Evolutionary conservation across 2,113 vertebrate species (phyloP), one percentile per base, ranked within the genome.

Genomic region (Gymnorhina tibicen): DNA sequence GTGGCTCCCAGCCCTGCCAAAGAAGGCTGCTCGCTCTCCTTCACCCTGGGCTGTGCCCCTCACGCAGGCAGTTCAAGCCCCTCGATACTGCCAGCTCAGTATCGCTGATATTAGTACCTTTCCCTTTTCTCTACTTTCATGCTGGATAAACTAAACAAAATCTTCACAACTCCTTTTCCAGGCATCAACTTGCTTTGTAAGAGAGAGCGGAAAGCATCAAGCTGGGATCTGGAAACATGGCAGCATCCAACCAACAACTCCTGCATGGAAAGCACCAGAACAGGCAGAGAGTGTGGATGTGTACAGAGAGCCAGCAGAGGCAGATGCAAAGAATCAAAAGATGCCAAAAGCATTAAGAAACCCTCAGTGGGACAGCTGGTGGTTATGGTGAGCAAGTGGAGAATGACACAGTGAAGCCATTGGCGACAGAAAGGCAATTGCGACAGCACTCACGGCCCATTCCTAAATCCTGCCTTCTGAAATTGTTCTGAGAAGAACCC

Each of bases 401-500:
- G n/a, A 30, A 49, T 0, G 8, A 30, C 66, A 50, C 26, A 7
- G 67, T 0, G 6, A 83, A 39, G 37, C 27, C 35, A 72, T 17
- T 39, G 22, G 28, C 0, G 0, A 39, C 20, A 46, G 62, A 69
- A 75, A 8, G 19, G 59, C 2, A 23, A 72, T 46, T 0, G 0
- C 0, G 0, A 55, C 0, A 0, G 39, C 72, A 26, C 39, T 59
- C 11, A 1, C 0, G 3, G 42, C n/a, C 17, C 13, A 6, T 47
- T 72, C 32, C 17, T 16, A 23, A 62, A 58, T 26, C 55, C 37
- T 22, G 30, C 23, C 16, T 41, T 70, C 46, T 30, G 30, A 74
- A 67, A 67, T 27, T 6, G 1, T 9, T 22, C 32, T 10, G 44
- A 13, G 41, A 46, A 76, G 37, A 55, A 24, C 13, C 28, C 21